Base-by-base conservation (phyloP, 2,888 invertebrate species). In the Nasonia oneida region DNA sequence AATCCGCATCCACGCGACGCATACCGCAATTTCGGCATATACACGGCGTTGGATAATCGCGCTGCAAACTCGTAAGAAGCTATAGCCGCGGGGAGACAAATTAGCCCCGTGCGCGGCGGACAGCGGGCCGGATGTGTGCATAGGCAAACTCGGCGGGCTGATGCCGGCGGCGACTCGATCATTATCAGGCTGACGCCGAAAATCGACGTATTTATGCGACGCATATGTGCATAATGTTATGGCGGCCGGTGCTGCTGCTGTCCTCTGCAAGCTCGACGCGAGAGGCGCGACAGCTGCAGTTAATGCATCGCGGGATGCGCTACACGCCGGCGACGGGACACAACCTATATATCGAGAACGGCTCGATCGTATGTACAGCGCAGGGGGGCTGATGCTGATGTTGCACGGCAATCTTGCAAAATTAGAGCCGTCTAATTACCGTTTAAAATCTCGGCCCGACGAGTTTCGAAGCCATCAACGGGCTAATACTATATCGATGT, bases 171-270 rank as follows among this genome's bases (percentile, higher is more conserved):
- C 23, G 23, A 1, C 23, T 87, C 85, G 88, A 90, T 90, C 89
- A 89, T 90, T 90, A 90, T 90, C 90, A 81, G 86, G 88, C 87
- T 88, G 88, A 89, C 90, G 90, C 1, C 67, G n/a, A 73, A 91
- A 90, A 91, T 92, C 90, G 91, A 92, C 91, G 91, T 92, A 91
- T 91, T 92, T 92, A 92, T 91, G 92, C 89, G 90, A 90, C 88
- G 90, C 91, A 91, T 90, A 90, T 92, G 91, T 90, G 92, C 92
- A 92, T 92, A 91, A 92, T 92, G 90, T 91, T 91, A 91, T 90
- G 90, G 89, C 89, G 53, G 67, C 61, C 39, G 64, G 29, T 29
- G 50, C 57, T n/a, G 33, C 50, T 37, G 37, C 87, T 86, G 87
- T 87, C 86, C 88, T 84, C 71, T 73, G 84, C 88, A 88, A 85